A percentile compares a stretch with the other conserved stretches of the same genome.
These are phyloP conservation scores for Coelopa frigida DNA, from an alignment of 1,140 invertebrate species.

Conservation along the genomic window DNA sequence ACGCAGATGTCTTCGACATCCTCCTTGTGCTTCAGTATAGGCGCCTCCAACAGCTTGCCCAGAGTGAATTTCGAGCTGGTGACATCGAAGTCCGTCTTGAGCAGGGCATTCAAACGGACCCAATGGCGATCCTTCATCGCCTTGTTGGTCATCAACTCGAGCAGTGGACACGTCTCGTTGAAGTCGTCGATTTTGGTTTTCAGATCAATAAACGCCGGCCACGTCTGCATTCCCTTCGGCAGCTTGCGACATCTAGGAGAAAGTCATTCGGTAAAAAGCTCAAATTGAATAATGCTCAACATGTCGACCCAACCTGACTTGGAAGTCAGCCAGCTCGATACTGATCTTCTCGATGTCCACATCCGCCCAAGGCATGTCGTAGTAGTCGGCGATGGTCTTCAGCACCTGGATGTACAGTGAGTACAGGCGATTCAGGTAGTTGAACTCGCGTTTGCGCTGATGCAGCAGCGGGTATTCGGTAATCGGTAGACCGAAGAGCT, in stretches of 20 bases:
- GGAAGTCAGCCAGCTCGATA: constrained; percentile 71
- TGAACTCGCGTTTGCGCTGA: constrained; percentile 73
- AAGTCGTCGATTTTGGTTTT: constrained; percentile 88
- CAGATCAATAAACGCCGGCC: constrained; percentile 79
- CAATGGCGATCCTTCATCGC: constrained; percentile 86
- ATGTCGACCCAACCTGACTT: constrained; percentile 65
- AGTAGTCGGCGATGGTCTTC: constrained; percentile 76
- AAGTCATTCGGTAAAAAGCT: background rate
- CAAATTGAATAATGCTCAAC: background rate
- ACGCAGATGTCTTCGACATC: constrained; percentile 89
- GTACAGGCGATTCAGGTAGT: constrained; percentile 76
- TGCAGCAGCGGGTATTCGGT: constrained; percentile 73
- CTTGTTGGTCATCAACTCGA: constrained; percentile 84
- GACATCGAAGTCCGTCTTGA: constrained; percentile 65
- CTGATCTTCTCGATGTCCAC: constrained; percentile 79
- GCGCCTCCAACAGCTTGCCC: constrained; percentile 75
- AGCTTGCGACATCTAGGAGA: constrained; percentile 61
- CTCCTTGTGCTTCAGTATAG: constrained; percentile 73
- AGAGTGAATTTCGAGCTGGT: constrained; percentile 72
- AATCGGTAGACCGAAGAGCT: constrained; percentile 69
- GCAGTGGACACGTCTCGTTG: constrained; percentile 76
- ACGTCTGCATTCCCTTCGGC: constrained; percentile 76
- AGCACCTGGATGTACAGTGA: constrained; percentile 72
- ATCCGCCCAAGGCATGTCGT: constrained; percentile 73
- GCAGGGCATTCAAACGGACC: constrained; percentile 65